phyloP scores from a whole-genome alignment of 2,888 invertebrate genomes.

The Drosophila mimetica region DNA sequence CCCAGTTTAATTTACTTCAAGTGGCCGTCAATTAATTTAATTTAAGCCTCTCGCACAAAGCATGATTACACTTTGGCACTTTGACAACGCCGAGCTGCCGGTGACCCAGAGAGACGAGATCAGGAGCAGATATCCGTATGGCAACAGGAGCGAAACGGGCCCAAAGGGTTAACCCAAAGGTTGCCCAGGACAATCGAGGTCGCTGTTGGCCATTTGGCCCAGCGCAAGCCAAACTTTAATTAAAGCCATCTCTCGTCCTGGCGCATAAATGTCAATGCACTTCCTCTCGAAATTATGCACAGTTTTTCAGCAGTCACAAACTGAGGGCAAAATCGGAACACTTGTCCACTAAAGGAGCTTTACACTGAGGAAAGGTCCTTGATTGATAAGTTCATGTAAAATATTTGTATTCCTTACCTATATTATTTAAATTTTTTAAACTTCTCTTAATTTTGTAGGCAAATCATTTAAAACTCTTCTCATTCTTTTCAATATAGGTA shows the following conservation, averaged over 20 bases:
- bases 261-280: conserved; percentile 34
- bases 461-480: too few species aligned
- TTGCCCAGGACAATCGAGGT: conserved; percentile 24
- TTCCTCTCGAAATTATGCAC: conserved; percentile 55
- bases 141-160: not conserved
- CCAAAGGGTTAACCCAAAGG: conserved; percentile 3
- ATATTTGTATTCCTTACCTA: too few species aligned
- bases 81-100: conserved; percentile 55
- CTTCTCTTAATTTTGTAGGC: too few species aligned
- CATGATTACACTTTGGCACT: conserved; percentile 75
- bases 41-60: conserved; percentile 66
- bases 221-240: conserved; percentile 27
- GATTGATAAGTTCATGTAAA: too few species aligned
- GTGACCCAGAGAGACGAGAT: not conserved
- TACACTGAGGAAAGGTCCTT: conserved; percentile 2
- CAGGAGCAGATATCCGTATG: not conserved
- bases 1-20: conserved; percentile 75
- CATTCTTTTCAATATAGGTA: too few species aligned
- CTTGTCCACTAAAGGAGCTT: conserved; percentile 6
- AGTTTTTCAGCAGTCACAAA: conserved; percentile 24
- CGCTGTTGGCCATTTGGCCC: conserved; percentile 3
- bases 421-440: too few species aligned
- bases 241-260: conserved; percentile 22
- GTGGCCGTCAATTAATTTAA: conserved; percentile 76
- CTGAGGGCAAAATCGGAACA: conserved; percentile 2